These are phyloP conservation scores for Papilio polyxenes DNA, from an alignment of 1,140 invertebrate genomes.

Conservation along the genomic window DNA sequence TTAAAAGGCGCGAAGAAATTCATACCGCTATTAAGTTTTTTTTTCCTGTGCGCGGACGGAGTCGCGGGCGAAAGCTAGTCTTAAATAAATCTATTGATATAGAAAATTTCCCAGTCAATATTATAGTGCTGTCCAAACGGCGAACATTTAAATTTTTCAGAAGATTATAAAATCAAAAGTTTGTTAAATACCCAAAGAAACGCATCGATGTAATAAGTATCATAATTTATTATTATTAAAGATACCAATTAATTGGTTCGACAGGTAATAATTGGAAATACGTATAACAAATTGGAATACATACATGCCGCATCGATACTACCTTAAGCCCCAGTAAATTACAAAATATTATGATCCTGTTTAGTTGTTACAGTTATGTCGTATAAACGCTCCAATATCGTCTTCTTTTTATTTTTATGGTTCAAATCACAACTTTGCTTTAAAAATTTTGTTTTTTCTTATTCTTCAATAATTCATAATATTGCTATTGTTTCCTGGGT, in stretches of 20 bases:
- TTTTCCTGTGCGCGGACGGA: too few relatives aligned
- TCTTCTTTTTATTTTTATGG: not conserved
- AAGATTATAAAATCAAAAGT: not conserved
- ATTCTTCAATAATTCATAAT: too few relatives aligned
- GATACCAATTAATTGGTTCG: slow-evolving; percentile 5
- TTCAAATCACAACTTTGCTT: not conserved
- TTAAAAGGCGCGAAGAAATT: too few relatives aligned
- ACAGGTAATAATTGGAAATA: slow-evolving; percentile 26
- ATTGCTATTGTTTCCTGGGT: too few relatives aligned
- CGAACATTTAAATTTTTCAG: not conserved
- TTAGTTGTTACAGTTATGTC: slow-evolving; percentile 4
- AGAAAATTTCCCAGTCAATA: too few relatives aligned
- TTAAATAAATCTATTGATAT: too few relatives aligned
- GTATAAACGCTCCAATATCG: not conserved
- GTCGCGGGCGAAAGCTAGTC: too few relatives aligned
- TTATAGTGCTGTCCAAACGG: too few relatives aligned
- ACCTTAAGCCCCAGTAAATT: slow-evolving; percentile 21
- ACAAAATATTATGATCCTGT: slow-evolving; percentile 23
- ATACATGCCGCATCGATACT: not conserved
- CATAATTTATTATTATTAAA: slow-evolving; percentile 11
- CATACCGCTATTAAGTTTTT: too few relatives aligned
- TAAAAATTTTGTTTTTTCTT: too few relatives aligned
- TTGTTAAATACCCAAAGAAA: slow-evolving; percentile 4
- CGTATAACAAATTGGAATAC: slow-evolving; percentile 12
- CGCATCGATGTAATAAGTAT: not conserved